These are phyloP conservation scores for Cygnus buccinator DNA, from an alignment of 2,113 vertebrate species.

Conservation along the genomic window DNA sequence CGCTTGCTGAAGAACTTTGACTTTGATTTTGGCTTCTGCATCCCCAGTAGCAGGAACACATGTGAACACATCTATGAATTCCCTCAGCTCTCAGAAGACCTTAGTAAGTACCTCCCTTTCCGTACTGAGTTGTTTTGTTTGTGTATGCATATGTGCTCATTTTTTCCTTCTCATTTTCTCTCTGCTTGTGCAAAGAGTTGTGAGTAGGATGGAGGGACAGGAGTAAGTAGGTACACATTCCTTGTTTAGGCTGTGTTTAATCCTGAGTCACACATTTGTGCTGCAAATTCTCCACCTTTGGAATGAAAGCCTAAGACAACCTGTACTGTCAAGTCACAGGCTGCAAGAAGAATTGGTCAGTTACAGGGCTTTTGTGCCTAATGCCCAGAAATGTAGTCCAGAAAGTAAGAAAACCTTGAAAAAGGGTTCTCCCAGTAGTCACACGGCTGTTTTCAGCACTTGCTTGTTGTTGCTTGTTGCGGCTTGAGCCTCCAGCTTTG, in stretches of 20 bases:
- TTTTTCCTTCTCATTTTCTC: not conserved
- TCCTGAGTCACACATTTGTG: not conserved
- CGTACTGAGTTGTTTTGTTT: not conserved
- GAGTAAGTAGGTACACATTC: not conserved
- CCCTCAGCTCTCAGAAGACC: conserved; percentile 94
- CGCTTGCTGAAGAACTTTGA: conserved; percentile 97
- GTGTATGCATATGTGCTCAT: not conserved
- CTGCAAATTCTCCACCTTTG: not conserved
- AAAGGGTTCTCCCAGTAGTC: not conserved
- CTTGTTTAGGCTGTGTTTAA: not conserved
- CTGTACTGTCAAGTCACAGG: not conserved
- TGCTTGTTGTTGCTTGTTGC: not conserved
- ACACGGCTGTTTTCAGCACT: not conserved
- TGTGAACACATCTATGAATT: conserved; percentile 99
- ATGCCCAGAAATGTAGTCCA: not conserved
- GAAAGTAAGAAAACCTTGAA: not conserved
- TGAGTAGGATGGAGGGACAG: not conserved
- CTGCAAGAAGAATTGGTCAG: not conserved
- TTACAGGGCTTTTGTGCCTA: not conserved
- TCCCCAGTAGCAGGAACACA: conserved; percentile 96
- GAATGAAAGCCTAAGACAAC: not conserved
- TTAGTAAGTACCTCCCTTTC: conserved; percentile 83
- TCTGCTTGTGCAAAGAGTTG: not conserved
- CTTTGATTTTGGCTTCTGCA: conserved; percentile 99
- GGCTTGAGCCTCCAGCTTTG: not conserved